phyloP scores from a whole-genome alignment of 2,113 vertebrate species.

The Phrynosoma platyrhinos region DNA sequence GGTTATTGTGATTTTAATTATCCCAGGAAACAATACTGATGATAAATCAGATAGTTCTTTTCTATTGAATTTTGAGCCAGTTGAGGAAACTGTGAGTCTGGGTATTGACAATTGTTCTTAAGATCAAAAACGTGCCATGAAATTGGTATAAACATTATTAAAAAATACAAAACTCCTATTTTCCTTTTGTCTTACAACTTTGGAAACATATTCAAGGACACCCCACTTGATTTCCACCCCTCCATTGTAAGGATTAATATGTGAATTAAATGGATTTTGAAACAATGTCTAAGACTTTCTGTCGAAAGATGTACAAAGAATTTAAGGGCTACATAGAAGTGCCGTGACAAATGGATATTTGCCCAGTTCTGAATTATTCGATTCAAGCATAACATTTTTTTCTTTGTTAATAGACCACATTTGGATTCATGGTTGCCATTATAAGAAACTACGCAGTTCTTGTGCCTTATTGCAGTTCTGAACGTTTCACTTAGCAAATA shows the following conservation, averaged over 20 bases:
- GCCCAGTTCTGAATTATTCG: neutral
- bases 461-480: neutral
- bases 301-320: neutral
- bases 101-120: neutral
- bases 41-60: neutral
- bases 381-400: neutral
- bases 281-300: neutral
- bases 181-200: neutral
- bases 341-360: neutral
- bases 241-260: neutral
- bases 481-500: too few relatives aligned
- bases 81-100: neutral
- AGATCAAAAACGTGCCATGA: neutral
- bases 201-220: neutral
- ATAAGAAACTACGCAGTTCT: neutral
- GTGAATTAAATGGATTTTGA: too few relatives aligned
- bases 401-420: neutral
- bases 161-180: neutral
- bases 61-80: neutral
- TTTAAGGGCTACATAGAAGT: neutral
- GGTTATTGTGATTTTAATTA: neutral
- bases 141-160: neutral
- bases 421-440: neutral
- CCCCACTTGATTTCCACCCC: too few relatives aligned
- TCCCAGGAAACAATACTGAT: neutral